Conservation (phyloP, 2,113 vertebrate genomes). For the Pseudopipra pipra region DNA sequence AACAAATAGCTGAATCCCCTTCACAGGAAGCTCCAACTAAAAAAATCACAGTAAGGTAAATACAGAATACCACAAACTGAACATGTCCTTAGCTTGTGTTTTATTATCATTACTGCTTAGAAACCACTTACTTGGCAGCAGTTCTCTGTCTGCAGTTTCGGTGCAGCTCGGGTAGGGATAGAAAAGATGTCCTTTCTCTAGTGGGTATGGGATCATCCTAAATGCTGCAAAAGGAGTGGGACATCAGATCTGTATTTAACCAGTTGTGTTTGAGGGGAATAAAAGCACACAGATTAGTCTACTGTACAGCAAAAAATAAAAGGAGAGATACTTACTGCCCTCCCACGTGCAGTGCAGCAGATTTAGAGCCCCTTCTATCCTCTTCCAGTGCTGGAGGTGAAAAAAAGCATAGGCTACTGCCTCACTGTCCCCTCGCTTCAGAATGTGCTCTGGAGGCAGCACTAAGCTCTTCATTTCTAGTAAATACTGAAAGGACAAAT, state of each 20-base stretch:
- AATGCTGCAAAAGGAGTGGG: conserved; percentile 80
- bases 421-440: conserved; percentile 98
- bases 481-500: conserved; percentile 84
- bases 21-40: not conserved
- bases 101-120: conserved; percentile 54
- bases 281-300: not conserved
- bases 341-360: conserved; percentile 98
- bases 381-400: conserved; percentile 99
- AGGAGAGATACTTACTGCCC: conserved; percentile 86
- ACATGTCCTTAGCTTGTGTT: conserved; percentile 10
- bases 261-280: not conserved
- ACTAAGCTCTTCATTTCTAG: conserved; percentile 99
- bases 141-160: conserved; percentile 96
- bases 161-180: conserved; percentile 98
- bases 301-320: not conserved
- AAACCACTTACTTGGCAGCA: conserved; percentile 91
- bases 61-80: conserved; percentile 28
- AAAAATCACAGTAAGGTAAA: conserved; percentile 29
- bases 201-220: conserved; percentile 95
- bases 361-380: conserved; percentile 95
- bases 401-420: conserved; percentile 98
- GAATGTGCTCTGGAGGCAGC: conserved; percentile 96
- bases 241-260: not conserved
- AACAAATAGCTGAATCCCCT: conserved; percentile 11
- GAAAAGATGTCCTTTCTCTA: conserved; percentile 98